Evolutionary conservation across 2,888 invertebrate genomes (phyloP).

Genomic region (Macropis europaea): DNA sequence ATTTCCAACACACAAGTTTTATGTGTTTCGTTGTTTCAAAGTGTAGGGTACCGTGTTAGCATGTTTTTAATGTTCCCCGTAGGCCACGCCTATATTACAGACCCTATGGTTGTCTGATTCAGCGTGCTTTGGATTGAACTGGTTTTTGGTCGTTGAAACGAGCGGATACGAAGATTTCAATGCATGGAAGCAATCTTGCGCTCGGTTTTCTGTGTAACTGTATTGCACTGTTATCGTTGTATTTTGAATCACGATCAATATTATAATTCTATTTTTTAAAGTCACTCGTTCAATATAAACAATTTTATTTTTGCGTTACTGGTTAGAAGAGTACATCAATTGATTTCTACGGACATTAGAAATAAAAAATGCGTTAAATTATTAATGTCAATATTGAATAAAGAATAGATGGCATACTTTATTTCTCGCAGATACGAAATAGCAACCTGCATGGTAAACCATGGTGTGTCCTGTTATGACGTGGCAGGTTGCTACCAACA

Average conservation of each 20-base stretch:
- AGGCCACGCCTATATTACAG: slow-evolving; percentile 34
- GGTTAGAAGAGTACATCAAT: no score
- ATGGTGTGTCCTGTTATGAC: slow-evolving; percentile 23
- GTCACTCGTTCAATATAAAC: neutral
- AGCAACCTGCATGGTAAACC: neutral
- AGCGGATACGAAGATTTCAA: slow-evolving; percentile 25
- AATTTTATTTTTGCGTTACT: no score
- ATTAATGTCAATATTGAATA: neutral
- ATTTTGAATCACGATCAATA: no score
- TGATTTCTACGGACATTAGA: neutral
- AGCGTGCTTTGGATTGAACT: slow-evolving; percentile 10
- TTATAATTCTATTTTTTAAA: neutral
- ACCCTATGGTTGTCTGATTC: slow-evolving; percentile 5
- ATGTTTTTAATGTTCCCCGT: neutral
- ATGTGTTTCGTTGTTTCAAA: neutral
- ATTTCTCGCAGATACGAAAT: neutral
- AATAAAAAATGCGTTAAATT: neutral
- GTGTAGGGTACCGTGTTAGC: neutral
- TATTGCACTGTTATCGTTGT: neutral
- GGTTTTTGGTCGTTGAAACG: slow-evolving; percentile 19
- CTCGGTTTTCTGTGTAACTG: neutral
- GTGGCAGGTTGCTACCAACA: slow-evolving; percentile 25
- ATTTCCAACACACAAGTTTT: neutral
- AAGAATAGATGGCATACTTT: neutral
- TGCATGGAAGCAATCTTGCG: neutral